These are phyloP conservation scores for Gastrophryne carolinensis DNA, from an alignment of 2,797 vertebrate species.

Conservation along the genomic window DNA sequence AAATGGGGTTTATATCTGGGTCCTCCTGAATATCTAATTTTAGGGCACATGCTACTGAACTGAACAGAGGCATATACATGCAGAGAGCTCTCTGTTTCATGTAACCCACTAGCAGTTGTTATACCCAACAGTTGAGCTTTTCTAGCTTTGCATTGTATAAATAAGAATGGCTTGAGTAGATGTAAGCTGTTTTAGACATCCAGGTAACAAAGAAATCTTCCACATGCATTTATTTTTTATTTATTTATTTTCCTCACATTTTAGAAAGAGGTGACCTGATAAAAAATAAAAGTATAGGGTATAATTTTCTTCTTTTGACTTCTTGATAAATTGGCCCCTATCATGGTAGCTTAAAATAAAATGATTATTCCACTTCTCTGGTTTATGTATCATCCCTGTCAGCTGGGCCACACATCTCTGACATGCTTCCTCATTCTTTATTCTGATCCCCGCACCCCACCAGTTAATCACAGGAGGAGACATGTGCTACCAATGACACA, in stretches of 20 bases:
- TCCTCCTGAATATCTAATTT: too few relatives aligned
- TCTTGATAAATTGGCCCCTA: conserved; percentile 16
- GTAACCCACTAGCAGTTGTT: too few relatives aligned
- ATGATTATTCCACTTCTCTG: conserved; percentile 35
- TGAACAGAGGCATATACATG: too few relatives aligned
- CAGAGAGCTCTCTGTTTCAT: too few relatives aligned
- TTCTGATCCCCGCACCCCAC: conserved; percentile 13
- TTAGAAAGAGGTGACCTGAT: neutral
- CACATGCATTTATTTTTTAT: too few relatives aligned
- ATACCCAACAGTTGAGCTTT: too few relatives aligned
- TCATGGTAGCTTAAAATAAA: conserved; percentile 44
- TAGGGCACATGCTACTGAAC: too few relatives aligned
- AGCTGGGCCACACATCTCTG: conserved; percentile 9
- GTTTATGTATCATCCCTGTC: conserved; percentile 5
- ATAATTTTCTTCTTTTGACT: neutral
- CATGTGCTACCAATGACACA: conserved; percentile 32
- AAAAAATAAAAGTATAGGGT: neutral
- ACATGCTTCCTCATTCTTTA: conserved; percentile 24
- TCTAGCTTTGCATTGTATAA: too few relatives aligned
- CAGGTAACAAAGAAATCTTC: too few relatives aligned
- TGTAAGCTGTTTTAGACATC: too few relatives aligned
- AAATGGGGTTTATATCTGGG: too few relatives aligned
- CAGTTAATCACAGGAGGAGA: conserved; percentile 24
- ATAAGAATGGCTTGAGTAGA: too few relatives aligned
- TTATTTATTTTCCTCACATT: neutral